These are phyloP conservation scores for Drosophila guanche DNA, from an alignment of 1,140 invertebrate species.

Conservation along the genomic window DNA sequence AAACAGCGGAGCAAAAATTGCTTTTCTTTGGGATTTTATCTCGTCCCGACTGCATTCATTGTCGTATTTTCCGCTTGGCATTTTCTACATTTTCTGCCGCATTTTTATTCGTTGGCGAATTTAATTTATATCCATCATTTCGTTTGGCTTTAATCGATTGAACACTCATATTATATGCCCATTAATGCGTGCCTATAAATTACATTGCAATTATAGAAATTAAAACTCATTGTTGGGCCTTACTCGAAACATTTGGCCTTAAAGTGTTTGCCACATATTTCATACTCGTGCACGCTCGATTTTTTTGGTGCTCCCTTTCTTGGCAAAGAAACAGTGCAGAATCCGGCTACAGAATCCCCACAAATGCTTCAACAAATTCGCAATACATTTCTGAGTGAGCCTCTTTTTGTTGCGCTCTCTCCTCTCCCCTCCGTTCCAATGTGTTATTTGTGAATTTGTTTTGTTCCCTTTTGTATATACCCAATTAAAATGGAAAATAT, in stretches of 20 bases:
- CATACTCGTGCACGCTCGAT: not conserved
- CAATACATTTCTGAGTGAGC: not conserved
- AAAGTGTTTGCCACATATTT: conserved; percentile 13
- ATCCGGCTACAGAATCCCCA: conserved; percentile 7
- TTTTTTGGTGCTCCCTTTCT: conserved; percentile 1
- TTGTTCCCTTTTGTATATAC: conserved; percentile 19
- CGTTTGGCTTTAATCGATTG: no score
- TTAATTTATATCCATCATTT: no score
- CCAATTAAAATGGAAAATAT: conserved; percentile 66
- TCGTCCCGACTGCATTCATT: conserved; percentile 41
- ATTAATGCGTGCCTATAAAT: conserved; percentile 13
- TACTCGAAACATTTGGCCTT: not conserved
- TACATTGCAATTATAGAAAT: conserved; percentile 41
- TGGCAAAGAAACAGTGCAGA: conserved; percentile 1
- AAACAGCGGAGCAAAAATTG: conserved; percentile 32
- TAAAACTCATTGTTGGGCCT: conserved; percentile 28
- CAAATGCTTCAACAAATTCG: conserved; percentile 31
- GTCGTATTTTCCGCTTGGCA: conserved; percentile 23
- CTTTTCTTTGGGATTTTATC: conserved; percentile 49
- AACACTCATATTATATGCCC: no score
- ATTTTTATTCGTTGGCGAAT: no score
- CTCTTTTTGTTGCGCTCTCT: not conserved
- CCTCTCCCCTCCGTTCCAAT: no score
- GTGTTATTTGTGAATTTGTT: conserved; percentile 2
- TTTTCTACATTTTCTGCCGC: not conserved